These are phyloP conservation scores for Syngnathus acus DNA, from an alignment of 2,797 vertebrate species.

Conservation along the genomic window DNA sequence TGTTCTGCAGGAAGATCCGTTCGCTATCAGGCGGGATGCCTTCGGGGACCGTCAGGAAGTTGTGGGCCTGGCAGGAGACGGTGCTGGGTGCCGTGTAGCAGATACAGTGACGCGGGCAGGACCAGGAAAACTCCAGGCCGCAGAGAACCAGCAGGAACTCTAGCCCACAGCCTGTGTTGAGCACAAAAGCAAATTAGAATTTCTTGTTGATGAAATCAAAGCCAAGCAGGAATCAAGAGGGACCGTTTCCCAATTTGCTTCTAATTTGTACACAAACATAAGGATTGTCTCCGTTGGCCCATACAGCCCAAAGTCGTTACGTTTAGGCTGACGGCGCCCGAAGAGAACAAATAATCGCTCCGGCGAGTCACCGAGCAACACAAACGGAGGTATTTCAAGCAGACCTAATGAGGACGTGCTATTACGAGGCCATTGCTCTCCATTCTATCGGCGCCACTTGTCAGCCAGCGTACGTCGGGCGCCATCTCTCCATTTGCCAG, in stretches of 20 bases:
- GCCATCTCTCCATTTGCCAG: conserved; percentile 33
- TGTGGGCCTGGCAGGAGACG: conserved; percentile 96
- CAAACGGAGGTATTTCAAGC: conserved; percentile 28
- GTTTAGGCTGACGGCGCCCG: conserved; percentile 22
- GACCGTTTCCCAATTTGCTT: not conserved
- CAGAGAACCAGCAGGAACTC: conserved; percentile 92
- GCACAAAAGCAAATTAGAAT: conserved; percentile 4
- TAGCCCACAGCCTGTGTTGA: conserved; percentile 79
- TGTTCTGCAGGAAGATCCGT: conserved; percentile 96
- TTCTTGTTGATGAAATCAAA: not conserved
- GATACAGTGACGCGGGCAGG: conserved; percentile 91
- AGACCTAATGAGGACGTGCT: not conserved
- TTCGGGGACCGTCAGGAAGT: conserved; percentile 86
- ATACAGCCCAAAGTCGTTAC: conserved; percentile 26
- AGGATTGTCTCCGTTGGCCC: conserved; percentile 18
- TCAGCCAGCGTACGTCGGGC: conserved; percentile 13
- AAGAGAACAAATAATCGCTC: conserved; percentile 42
- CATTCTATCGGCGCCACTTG: conserved; percentile 27
- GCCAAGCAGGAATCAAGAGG: not conserved
- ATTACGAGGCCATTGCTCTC: not conserved
- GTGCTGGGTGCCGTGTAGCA: conserved; percentile 95
- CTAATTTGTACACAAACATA: conserved; percentile 8
- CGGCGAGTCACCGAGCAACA: conserved; percentile 25
- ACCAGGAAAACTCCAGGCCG: conserved; percentile 76
- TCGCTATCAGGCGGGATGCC: conserved; percentile 93